phyloP scores from a whole-genome alignment of 2,888 invertebrate species.

The Athrips mouffetella region DNA sequence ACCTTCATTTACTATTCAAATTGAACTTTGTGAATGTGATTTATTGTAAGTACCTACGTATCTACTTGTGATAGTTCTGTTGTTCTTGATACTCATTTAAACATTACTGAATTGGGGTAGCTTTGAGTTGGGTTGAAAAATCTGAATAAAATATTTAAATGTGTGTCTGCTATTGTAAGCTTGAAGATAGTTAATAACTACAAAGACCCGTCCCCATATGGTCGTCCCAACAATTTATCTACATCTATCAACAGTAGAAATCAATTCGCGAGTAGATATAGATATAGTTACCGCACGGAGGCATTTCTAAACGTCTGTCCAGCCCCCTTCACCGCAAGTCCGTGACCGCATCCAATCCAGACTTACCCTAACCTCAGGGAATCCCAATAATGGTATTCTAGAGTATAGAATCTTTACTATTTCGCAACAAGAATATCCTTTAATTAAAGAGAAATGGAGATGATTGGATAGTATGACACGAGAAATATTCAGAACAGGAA shows the following conservation, averaged over 20 bases:
- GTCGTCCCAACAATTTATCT: slow-evolving; percentile 1
- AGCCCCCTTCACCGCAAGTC: slow-evolving; percentile 33
- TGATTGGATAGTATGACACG: neutral
- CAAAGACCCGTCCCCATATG: neutral
- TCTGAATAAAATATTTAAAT: no score
- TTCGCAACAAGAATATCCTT: slow-evolving; percentile 47
- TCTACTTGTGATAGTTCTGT: no score
- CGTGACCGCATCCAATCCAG: slow-evolving; percentile 66
- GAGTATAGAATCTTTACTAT: slow-evolving; percentile 52
- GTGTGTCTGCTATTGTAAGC: no score
- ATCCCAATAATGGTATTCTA: slow-evolving; percentile 51
- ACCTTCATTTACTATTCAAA: no score
- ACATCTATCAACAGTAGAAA: neutral
- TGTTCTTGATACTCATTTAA: no score
- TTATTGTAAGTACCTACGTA: no score
- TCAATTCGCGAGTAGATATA: slow-evolving; percentile 10
- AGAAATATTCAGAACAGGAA: neutral
- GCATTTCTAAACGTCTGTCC: slow-evolving; percentile 34
- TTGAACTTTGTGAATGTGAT: no score
- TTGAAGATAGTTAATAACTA: neutral
- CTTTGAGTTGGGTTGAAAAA: no score
- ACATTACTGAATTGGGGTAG: no score
- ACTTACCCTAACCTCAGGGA: slow-evolving; percentile 51
- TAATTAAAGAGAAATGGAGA: slow-evolving; percentile 14
- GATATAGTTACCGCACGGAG: slow-evolving; percentile 38